Base-by-base conservation (phyloP, 2,113 vertebrate genomes). In the Zosterops japonicus region DNA sequence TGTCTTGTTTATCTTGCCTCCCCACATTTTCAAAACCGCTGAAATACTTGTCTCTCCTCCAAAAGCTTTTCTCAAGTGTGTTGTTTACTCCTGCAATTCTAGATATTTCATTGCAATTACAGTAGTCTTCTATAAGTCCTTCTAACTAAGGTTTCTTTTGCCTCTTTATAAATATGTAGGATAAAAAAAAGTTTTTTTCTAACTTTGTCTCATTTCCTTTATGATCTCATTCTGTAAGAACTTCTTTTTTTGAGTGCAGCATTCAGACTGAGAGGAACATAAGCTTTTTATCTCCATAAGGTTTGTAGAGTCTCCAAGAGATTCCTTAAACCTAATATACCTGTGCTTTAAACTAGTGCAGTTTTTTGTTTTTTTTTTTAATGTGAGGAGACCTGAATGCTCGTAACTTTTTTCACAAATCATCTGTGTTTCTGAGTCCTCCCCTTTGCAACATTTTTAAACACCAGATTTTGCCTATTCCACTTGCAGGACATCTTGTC, bases 391-490 rank as follows among this genome's bases (percentile, higher is more conserved):
- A 55, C 12, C 59, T 59, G 42, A 80, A 56, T 76, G 9, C 27
- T 90, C 14, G 59, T 78, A 72, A 36, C 17, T 29, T 23, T 83
- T 83, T 89, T 46, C 14, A 59, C 12, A 50, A 49, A 50, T 69
- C 0, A 3, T 4, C 16, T 63, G 3, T 67, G 39, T 47, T 86
- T 31, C 28, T 69, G 68, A 71, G 12, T 68, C 4, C 2, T 11
- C 11, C 8, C 18, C 7, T 42, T n/a, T 3, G 3, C 2, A 0
- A 3, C 49, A 52, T 24, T 59, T 55, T 63, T 14, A 64, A 35
- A 33, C 28, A 56, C 5, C 25, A 28, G 9, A 5, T 69, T 86
- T 87, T 92, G 56, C 42, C 24, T 83, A 1, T 91, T 77, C 56
- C 12, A 31, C 23, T 74, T 77, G 59, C 11, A 44, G 31, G 60